phyloP scores from a whole-genome alignment of 2,888 invertebrate genomes.

The Enchytraeus crypticus region DNA sequence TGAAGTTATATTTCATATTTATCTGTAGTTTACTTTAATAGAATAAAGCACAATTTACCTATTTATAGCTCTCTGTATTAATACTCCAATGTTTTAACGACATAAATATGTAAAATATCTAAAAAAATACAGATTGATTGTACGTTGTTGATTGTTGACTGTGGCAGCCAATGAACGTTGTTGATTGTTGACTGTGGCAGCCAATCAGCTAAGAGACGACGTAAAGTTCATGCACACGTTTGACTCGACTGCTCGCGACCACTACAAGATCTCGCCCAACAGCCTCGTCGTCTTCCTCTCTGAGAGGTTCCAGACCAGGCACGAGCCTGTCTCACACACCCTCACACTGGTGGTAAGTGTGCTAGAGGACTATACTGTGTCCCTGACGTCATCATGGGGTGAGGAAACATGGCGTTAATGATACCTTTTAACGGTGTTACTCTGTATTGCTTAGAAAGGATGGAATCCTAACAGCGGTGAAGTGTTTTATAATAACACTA shows the following conservation, averaged over 20 bases:
- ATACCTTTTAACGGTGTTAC: no score
- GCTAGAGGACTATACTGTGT: background rate
- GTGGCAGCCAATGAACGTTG: no score
- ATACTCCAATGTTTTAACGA: background rate
- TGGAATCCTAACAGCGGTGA: no score
- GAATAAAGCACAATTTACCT: no score
- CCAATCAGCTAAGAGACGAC: slow-evolving; percentile 50
- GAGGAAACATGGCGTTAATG: background rate
- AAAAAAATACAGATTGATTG: background rate
- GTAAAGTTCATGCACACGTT: slow-evolving; percentile 51
- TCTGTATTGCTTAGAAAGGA: no score
- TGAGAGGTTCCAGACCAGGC: slow-evolving; percentile 52
- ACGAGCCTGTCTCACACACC: slow-evolving; percentile 50
- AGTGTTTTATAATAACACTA: no score
- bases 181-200: no score
- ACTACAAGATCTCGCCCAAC: slow-evolving; percentile 35
- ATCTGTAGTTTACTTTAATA: no score
- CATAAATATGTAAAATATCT: background rate
- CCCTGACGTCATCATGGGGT: background rate
- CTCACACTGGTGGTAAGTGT: slow-evolving; percentile 11
- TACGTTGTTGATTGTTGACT: no score
- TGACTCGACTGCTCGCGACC: slow-evolving; percentile 42
- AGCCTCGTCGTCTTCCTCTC: slow-evolving; percentile 52
- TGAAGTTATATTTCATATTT: no score
- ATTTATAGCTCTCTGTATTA: background rate